phyloP scores from a whole-genome alignment of 2,113 vertebrate genomes.

The Pelodiscus sinensis region DNA sequence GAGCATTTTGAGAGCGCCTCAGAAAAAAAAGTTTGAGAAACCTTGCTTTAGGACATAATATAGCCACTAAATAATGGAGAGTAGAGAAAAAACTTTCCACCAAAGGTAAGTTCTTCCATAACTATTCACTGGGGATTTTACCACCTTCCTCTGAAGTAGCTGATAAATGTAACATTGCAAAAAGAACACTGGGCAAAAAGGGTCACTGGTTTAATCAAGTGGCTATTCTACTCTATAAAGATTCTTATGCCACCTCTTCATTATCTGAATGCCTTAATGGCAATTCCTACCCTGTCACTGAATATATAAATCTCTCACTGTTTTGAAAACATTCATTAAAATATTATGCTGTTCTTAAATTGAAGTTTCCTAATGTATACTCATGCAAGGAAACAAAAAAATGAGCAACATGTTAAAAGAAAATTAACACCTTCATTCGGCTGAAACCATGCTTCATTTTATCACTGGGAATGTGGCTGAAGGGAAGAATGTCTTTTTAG shows the following conservation, averaged over 20 bases:
- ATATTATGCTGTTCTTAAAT: not conserved
- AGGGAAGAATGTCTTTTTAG: not conserved
- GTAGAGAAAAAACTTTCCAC: not conserved
- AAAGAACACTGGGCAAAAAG: too few species aligned
- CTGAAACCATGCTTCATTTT: not conserved
- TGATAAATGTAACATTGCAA: not conserved
- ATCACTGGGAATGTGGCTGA: not conserved
- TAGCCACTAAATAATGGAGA: not conserved
- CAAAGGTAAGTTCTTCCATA: not conserved
- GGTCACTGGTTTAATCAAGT: not conserved
- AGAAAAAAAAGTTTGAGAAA: too few species aligned
- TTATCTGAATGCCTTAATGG: not conserved
- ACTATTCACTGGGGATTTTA: not conserved
- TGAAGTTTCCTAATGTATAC: not conserved
- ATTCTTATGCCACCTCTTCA: not conserved
- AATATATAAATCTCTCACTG: not conserved
- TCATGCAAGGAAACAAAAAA: not conserved
- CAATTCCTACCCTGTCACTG: not conserved
- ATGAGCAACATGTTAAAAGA: not conserved
- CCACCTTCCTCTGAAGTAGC: not conserved
- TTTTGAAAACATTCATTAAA: not conserved
- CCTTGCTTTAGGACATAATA: not conserved
- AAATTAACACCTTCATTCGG: not conserved
- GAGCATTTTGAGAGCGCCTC: too few species aligned
- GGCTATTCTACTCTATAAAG: not conserved